phyloP scores from a whole-genome alignment of 2,888 invertebrate genomes.

The Scaptomyza flava region DNA sequence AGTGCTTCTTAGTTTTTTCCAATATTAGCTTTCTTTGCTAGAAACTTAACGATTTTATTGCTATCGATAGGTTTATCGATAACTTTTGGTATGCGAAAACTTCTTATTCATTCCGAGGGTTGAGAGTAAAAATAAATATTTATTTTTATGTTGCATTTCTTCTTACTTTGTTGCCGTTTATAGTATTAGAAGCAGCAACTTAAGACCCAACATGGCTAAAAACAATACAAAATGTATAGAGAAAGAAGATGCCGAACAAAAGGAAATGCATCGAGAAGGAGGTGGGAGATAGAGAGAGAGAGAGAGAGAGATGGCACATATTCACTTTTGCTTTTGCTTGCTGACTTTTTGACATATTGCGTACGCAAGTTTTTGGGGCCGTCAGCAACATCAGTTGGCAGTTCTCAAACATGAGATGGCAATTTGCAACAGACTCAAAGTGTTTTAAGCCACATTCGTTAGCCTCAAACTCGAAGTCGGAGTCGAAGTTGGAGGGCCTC shows the following conservation, averaged over 20 bases:
- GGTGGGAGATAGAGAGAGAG: too few species aligned
- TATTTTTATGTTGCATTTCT: too few species aligned
- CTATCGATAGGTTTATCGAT: not conserved
- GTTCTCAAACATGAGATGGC: conserved; percentile 2
- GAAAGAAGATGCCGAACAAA: too few species aligned
- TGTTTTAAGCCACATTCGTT: conserved; percentile 23
- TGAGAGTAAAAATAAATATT: too few species aligned
- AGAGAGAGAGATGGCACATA: too few species aligned
- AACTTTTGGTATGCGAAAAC: too few species aligned
- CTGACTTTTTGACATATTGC: conserved; percentile 18
- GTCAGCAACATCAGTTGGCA: not conserved
- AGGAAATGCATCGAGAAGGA: too few species aligned
- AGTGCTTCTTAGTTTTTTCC: conserved; percentile 2
- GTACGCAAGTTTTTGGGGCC: conserved; percentile 45
- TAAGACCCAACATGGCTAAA: too few species aligned
- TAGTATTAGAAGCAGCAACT: too few species aligned
- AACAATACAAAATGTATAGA: too few species aligned
- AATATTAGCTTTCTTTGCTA: conserved; percentile 14
- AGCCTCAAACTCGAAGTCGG: not conserved
- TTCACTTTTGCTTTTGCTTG: conserved; percentile 1
- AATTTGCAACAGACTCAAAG: conserved; percentile 21
- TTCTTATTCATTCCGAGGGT: too few species aligned
- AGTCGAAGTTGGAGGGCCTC: conserved; percentile 17
- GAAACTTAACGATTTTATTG: not conserved
- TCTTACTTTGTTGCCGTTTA: too few species aligned